A percentile compares a stretch with the other conserved stretches of the same genome.
phyloP scores from a whole-genome alignment of 2,113 vertebrate genomes.

The Clupea harengus region DNA sequence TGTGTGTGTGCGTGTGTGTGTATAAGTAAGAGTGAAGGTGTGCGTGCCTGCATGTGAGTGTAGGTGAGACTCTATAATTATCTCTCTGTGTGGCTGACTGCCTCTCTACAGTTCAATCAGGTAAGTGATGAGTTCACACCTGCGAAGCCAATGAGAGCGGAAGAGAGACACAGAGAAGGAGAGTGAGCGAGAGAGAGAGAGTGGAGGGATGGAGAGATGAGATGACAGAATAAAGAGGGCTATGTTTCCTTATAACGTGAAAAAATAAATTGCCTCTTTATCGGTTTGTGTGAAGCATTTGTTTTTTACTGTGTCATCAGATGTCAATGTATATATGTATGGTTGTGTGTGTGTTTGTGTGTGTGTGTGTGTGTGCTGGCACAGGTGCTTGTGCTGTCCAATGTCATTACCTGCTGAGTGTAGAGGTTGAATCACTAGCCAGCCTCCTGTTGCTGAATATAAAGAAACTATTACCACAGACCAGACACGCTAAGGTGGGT shows the following conservation, averaged over 20 bases:
- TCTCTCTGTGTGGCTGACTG: background rate
- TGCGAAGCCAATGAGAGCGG: background rate
- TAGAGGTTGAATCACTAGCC: background rate
- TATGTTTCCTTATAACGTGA: background rate
- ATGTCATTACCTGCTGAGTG: no score
- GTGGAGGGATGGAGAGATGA: background rate
- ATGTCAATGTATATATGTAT: background rate
- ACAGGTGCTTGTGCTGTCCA: no score
- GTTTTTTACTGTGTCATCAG: no score
- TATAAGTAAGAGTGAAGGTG: background rate
- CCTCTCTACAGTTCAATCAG: slow-evolving; percentile 8
- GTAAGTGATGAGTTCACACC: slow-evolving; percentile 9
- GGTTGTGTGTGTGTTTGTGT: background rate
- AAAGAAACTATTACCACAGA: background rate
- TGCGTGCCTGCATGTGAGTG: background rate
- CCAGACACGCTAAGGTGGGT: background rate
- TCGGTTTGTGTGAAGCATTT: background rate
- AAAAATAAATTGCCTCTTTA: background rate
- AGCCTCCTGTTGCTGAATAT: background rate
- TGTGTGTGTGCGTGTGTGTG: slow-evolving; percentile 11
- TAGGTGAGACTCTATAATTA: slow-evolving; percentile 16
- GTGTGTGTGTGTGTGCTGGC: background rate
- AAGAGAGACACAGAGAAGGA: background rate
- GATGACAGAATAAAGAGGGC: background rate
- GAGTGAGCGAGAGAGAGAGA: background rate